Conservation (phyloP, 2,888 invertebrate species). For the Drosophila parthenogenetica region DNA sequence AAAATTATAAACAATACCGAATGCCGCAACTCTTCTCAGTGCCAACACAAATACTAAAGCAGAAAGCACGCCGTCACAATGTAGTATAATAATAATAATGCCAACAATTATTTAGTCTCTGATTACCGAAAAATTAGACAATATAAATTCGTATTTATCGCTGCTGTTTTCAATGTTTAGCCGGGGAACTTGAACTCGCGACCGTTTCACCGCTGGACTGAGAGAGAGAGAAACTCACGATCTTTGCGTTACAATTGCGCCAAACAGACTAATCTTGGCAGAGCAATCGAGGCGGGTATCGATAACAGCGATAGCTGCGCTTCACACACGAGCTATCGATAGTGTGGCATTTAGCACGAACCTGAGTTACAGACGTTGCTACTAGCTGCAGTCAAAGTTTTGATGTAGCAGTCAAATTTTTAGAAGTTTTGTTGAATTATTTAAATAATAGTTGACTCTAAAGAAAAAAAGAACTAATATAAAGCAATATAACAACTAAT, state of each 20-base stretch:
- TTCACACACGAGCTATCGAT: neutral
- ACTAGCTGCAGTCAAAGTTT: neutral
- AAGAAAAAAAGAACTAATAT: no score
- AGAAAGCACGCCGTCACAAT: neutral
- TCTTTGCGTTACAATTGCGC: slow-evolving; percentile 64
- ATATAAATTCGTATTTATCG: slow-evolving; percentile 47
- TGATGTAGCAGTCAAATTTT: neutral
- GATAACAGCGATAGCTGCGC: slow-evolving; percentile 11
- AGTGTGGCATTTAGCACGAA: slow-evolving; percentile 27
- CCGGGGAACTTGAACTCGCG: slow-evolving; percentile 61
- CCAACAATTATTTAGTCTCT: slow-evolving; percentile 41
- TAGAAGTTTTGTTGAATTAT: neutral
- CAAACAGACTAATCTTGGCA: slow-evolving; percentile 55
- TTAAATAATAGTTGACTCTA: neutral
- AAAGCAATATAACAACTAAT: no score
- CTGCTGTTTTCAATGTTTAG: slow-evolving; percentile 25
- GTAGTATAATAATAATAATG: slow-evolving; percentile 11
- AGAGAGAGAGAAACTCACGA: slow-evolving; percentile 41
- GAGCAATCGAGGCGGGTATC: slow-evolving; percentile 43
- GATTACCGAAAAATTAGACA: slow-evolving; percentile 41
- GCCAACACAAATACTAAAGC: slow-evolving; percentile 8
- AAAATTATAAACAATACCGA: slow-evolving; percentile 9
- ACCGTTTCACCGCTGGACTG: slow-evolving; percentile 46
- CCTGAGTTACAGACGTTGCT: neutral
- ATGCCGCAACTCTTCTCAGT: slow-evolving; percentile 6